phyloP scores from a whole-genome alignment of 2,797 vertebrate species.

The Rhodeus uyekii region DNA sequence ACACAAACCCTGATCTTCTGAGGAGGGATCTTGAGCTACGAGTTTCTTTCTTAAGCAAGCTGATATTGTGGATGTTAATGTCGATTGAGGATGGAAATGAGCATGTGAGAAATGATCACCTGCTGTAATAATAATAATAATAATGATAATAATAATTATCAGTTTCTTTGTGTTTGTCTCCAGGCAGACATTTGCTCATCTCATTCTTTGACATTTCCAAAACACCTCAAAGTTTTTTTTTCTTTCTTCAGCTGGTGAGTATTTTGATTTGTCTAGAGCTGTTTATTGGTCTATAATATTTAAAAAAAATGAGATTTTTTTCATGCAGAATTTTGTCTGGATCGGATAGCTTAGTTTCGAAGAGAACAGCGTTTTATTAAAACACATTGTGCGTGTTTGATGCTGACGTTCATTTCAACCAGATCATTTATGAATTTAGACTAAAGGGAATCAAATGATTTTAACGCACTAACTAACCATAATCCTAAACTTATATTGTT shows the following conservation, averaged over 20 bases:
- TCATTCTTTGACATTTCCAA: not conserved
- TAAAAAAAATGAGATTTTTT: not conserved
- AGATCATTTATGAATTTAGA: not conserved
- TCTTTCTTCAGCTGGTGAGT: slow-evolving; percentile 29
- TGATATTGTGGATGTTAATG: not conserved
- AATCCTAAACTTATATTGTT: not conserved
- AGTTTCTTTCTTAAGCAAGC: not conserved
- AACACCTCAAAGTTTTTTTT: not conserved
- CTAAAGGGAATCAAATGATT: not conserved
- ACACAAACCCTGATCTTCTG: not conserved
- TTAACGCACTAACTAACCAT: not conserved
- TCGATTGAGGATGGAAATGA: not conserved
- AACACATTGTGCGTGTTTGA: not conserved
- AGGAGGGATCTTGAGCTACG: not conserved
- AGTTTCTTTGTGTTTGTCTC: slow-evolving; percentile 37
- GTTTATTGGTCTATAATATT: not conserved
- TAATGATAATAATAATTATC: slow-evolving; percentile 6
- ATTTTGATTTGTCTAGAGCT: not conserved
- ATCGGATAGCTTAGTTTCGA: not conserved
- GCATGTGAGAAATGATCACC: not conserved
- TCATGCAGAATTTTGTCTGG: not conserved
- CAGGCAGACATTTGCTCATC: slow-evolving; percentile 20
- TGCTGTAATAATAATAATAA: no score
- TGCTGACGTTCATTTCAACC: not conserved
- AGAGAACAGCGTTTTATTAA: not conserved